phyloP scores from a whole-genome alignment of 2,888 invertebrate genomes.

The Mycalesis mineus region DNA sequence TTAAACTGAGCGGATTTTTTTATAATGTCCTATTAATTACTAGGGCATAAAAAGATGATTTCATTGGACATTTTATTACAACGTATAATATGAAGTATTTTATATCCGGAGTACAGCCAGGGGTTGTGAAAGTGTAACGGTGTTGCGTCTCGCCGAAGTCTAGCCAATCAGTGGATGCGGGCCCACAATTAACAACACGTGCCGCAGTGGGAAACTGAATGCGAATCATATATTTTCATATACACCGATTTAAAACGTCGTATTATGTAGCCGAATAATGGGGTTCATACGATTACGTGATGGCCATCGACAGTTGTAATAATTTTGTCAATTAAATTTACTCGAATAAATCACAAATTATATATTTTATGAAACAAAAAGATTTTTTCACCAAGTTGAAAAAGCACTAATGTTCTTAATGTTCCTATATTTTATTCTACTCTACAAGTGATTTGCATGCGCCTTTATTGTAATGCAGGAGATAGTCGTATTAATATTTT shows the following conservation, averaged over 20 bases:
- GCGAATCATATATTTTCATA: conserved; percentile 68
- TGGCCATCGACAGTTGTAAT: conserved; percentile 6
- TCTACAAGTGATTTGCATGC: too few relatives aligned
- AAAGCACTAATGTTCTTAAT: too few relatives aligned
- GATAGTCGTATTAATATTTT: too few relatives aligned
- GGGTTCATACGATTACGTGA: conserved; percentile 12
- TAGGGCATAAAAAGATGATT: too few relatives aligned
- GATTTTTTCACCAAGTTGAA: too few relatives aligned
- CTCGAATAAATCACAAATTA: too few relatives aligned
- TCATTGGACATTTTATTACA: too few relatives aligned
- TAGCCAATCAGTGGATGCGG: conserved; percentile 73
- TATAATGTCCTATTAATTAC: too few relatives aligned
- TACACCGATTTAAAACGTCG: conserved; percentile 47
- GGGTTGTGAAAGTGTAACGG: conserved; percentile 56
- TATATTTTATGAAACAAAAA: too few relatives aligned
- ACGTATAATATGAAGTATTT: not conserved
- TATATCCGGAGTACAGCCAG: not conserved
- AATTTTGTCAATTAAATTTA: conserved; percentile 9
- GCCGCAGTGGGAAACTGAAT: conserved; percentile 56
- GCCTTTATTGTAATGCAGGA: too few relatives aligned
- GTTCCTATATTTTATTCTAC: too few relatives aligned
- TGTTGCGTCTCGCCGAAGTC: conserved; percentile 50
- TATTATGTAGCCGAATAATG: conserved; percentile 26
- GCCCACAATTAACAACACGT: conserved; percentile 70
- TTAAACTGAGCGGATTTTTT: too few relatives aligned